Conservation (phyloP, 2,113 vertebrate genomes). For the Aptenodytes forsteri region DNA sequence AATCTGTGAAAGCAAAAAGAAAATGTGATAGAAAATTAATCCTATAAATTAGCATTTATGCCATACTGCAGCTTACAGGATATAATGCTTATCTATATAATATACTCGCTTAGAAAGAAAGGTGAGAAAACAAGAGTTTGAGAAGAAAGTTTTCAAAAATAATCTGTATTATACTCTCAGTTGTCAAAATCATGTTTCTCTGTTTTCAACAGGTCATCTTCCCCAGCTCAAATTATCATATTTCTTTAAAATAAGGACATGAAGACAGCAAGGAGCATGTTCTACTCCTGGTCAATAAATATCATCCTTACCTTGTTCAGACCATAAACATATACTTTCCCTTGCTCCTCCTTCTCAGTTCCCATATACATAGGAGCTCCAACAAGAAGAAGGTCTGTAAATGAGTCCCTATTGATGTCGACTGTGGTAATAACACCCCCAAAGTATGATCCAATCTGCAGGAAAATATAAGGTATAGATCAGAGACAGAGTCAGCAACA, state of each 20-base stretch:
- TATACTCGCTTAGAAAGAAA: not conserved
- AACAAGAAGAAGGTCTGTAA: slow-evolving; percentile 89
- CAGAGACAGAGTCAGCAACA: not conserved
- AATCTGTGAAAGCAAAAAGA: not conserved
- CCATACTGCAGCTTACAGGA: not conserved
- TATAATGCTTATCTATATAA: not conserved
- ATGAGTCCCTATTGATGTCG: slow-evolving; percentile 83
- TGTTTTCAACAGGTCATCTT: not conserved
- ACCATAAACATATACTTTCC: slow-evolving; percentile 91
- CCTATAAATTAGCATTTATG: not conserved
- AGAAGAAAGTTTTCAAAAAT: not conserved
- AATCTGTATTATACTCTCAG: not conserved
- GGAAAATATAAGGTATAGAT: not conserved
- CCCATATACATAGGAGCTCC: slow-evolving; percentile 97
- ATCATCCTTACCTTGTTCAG: slow-evolving; percentile 79
- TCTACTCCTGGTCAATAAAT: not conserved
- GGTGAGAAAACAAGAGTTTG: not conserved
- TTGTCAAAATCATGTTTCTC: not conserved
- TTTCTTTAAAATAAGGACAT: not conserved
- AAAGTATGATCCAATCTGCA: slow-evolving; percentile 94
- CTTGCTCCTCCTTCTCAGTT: slow-evolving; percentile 90
- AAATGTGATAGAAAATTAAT: not conserved
- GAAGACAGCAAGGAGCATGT: not conserved
- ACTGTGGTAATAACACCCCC: slow-evolving; percentile 91
- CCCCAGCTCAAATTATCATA: not conserved